These are phyloP conservation scores for Archaeoteleia sp. DNA, from an alignment of 2,888 invertebrate genomes.

Conservation along the genomic window DNA sequence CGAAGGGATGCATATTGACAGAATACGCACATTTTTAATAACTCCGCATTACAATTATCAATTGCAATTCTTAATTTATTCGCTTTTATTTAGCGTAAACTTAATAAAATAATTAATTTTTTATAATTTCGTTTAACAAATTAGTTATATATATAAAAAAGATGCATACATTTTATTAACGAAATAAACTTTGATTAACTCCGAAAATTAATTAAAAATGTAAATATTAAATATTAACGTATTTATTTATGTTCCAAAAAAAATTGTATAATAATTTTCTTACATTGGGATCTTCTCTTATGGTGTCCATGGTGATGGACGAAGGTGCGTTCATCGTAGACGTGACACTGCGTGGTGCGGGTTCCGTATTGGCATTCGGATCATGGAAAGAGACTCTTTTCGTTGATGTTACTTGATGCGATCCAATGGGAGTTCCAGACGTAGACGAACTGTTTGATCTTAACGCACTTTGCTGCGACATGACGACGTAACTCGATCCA, in stretches of 20 bases:
- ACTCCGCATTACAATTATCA: background rate
- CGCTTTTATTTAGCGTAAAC: background rate
- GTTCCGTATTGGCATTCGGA: slow-evolving; percentile 71
- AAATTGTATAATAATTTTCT: slow-evolving; percentile 71
- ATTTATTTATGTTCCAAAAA: too few relatives aligned
- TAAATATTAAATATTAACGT: too few relatives aligned
- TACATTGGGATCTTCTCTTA: slow-evolving; percentile 89
- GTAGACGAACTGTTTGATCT: slow-evolving; percentile 72
- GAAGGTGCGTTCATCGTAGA: slow-evolving; percentile 73
- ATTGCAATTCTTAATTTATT: background rate
- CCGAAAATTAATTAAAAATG: background rate
- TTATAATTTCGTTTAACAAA: too few relatives aligned
- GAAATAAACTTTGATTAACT: background rate
- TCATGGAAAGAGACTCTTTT: slow-evolving; percentile 88
- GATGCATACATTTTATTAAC: too few relatives aligned
- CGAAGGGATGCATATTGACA: slow-evolving; percentile 63
- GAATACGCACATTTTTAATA: slow-evolving; percentile 59
- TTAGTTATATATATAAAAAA: too few relatives aligned
- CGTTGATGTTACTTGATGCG: slow-evolving; percentile 71
- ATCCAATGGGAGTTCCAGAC: slow-evolving; percentile 65
- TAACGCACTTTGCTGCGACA: slow-evolving; percentile 81
- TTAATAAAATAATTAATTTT: background rate
- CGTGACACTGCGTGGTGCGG: slow-evolving; percentile 67
- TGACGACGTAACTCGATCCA: slow-evolving; percentile 90
- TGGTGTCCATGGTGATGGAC: slow-evolving; percentile 76